These are phyloP conservation scores for Calliopum simillimum DNA, from an alignment of 2,888 invertebrate genomes.

Conservation along the genomic window DNA sequence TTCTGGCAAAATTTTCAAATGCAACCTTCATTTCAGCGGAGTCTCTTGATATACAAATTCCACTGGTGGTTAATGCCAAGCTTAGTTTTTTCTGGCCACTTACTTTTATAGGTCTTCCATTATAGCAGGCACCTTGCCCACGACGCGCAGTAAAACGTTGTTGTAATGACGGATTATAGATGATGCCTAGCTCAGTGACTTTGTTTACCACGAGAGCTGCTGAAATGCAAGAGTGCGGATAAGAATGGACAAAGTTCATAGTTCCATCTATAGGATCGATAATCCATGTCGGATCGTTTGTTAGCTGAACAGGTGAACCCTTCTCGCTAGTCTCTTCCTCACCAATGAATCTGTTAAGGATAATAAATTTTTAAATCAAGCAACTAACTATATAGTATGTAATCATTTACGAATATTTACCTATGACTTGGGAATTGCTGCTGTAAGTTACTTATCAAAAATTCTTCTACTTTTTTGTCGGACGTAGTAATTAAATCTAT, in stretches of 20 bases:
- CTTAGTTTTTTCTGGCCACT: constrained; percentile 77
- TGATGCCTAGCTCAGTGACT: constrained; percentile 80
- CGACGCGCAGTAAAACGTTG: constrained; percentile 89
- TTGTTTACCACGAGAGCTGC: constrained; percentile 84
- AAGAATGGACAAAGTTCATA: constrained; percentile 95
- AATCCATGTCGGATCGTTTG: constrained; percentile 95
- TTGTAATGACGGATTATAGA: constrained; percentile 90
- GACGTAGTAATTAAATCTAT: constrained; percentile 60
- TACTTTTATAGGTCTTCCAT: constrained; percentile 80
- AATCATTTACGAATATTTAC: no score
- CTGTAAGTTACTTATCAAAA: no score
- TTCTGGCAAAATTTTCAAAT: constrained; percentile 75
- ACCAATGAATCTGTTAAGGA: constrained; percentile 81
- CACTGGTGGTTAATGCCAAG: constrained; percentile 79
- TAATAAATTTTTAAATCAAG: background rate
- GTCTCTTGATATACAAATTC: constrained; percentile 83
- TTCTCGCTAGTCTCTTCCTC: constrained; percentile 89
- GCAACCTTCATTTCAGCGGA: constrained; percentile 75
- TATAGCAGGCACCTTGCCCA: constrained; percentile 90
- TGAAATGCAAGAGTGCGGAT: constrained; percentile 92
- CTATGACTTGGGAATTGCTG: no score
- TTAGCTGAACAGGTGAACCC: constrained; percentile 76
- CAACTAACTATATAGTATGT: no score
- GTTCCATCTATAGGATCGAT: constrained; percentile 99
- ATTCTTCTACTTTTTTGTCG: no score